Evolutionary conservation across 2,113 vertebrate genomes (phyloP).

Genomic region (Percina caprodes): DNA sequence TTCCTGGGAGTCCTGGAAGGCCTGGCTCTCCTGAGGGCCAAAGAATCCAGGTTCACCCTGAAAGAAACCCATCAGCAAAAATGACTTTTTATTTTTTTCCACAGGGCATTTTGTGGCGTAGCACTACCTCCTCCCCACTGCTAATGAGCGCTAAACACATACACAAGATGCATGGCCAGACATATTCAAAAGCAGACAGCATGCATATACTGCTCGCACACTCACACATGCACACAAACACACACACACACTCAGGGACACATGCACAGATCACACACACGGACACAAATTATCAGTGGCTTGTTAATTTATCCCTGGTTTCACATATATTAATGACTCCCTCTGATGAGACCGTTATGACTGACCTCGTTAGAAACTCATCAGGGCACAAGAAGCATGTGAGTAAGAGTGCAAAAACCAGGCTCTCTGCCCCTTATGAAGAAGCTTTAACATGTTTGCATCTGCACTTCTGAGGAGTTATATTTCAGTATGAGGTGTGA

Average conservation of each 20-base stretch:
- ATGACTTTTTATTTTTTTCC: constrained; percentile 27
- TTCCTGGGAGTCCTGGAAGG: constrained; percentile 96
- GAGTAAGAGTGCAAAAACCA: constrained; percentile 13
- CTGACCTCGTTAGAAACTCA: constrained; percentile 54
- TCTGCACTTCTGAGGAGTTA: constrained; percentile 36
- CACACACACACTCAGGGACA: constrained; percentile 26
- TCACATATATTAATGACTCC: constrained; percentile 37
- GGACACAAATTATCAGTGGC: constrained; percentile 22
- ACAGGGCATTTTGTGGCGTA: constrained; percentile 10
- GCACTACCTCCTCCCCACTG: not conserved
- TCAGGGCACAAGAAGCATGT: constrained; percentile 19
- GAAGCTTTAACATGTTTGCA: constrained; percentile 10
- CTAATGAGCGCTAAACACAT: constrained; percentile 40
- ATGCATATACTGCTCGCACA: constrained; percentile 41
- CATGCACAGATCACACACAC: constrained; percentile 37
- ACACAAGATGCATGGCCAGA: constrained; percentile 49
- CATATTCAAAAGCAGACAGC: constrained; percentile 47
- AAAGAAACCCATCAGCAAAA: not conserved
- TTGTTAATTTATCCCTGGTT: constrained; percentile 41
- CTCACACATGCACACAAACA: constrained; percentile 36
- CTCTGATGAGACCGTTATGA: constrained; percentile 7
- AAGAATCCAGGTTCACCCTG: constrained; percentile 97
- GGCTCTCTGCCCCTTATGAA: constrained; percentile 6
- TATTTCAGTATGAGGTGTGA: constrained; percentile 30
- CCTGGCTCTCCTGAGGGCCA: constrained; percentile 97